Base-by-base conservation (phyloP, 1,140 invertebrate genomes). In the Ericerus pela region DNA sequence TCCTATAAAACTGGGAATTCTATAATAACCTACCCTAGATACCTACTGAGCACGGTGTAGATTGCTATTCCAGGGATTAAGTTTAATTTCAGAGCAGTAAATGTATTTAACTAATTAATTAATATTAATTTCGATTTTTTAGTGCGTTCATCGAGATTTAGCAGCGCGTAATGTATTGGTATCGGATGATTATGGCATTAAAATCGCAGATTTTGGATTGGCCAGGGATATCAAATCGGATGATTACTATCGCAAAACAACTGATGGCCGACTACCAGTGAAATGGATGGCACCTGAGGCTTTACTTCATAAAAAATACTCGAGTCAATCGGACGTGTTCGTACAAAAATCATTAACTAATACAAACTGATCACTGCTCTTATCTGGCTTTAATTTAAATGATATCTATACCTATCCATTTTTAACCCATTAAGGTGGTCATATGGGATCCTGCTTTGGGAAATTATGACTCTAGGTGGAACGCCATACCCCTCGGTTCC, bases 201-300 rank as follows among this genome's bases (percentile, higher is more conserved):
- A 99, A 73, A 97, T 99, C 63, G 94, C 94, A 0, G 96, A 98
- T 70, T 99, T 99, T 71, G 96, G 96, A 2, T 74, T 99, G n/a
- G 94, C 96, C 0, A 75, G 95, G 62, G 94, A 97, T 68, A 83
- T 99, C 26, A 83, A 92, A 64, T 83, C 84, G 58, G 82, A 92
- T 62, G 92, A 98, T 65, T 98, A 98, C 68, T 99, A 99, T 69
- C 81, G 90, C 55, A 98, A 98, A 72, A 93, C 84, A 54, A 95
- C 90, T 16, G 91, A 96, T 69, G 92, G 92, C 20, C 75, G 88
- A 29, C 69, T 97, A 57, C 93, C 94, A 4, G 88, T 99, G 2
- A 96, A 98, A 72, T 99, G 96, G 96, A 99, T 99, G 96, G 93
- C 96, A 0, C 93, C 94, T 0, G 96, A 99, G 70, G 91, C 95